A percentile compares a stretch with the other conserved stretches of the same genome.
Evolutionary conservation across 2,888 invertebrate species (phyloP).

Genomic region (Acheta domesticus): DNA sequence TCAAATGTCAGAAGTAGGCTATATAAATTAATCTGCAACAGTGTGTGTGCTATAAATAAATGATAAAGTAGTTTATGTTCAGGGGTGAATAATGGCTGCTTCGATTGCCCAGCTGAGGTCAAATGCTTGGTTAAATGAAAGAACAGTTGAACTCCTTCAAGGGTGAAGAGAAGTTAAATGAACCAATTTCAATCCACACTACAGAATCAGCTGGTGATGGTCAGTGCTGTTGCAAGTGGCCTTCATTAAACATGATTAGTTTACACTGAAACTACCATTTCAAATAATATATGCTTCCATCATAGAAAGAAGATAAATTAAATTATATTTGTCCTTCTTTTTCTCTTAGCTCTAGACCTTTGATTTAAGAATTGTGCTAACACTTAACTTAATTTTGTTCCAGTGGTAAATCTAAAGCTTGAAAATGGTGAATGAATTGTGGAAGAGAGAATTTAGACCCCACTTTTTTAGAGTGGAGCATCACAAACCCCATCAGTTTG

Average conservation of each 20-base stretch:
- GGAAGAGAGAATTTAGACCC: constrained; percentile 44
- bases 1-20: too few relatives aligned
- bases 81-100: background rate
- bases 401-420: too few relatives aligned
- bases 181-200: background rate
- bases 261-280: too few relatives aligned
- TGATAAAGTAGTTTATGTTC: too few relatives aligned
- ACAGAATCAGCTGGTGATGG: background rate
- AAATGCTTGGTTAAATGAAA: background rate
- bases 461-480: constrained; percentile 41
- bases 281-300: too few relatives aligned
- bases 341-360: too few relatives aligned
- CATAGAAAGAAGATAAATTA: too few relatives aligned
- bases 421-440: constrained; percentile 46
- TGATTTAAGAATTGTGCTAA: too few relatives aligned
- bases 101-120: background rate
- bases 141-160: background rate
- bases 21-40: too few relatives aligned
- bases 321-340: too few relatives aligned
- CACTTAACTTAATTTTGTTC: too few relatives aligned
- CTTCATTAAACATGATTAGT: too few relatives aligned
- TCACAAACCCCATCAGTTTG: constrained; percentile 41
- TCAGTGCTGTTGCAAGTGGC: background rate
- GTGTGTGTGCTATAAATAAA: background rate
- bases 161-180: background rate